Evolutionary conservation across 2,888 invertebrate species (phyloP).

Genomic region (Lepas anatifera): DNA sequence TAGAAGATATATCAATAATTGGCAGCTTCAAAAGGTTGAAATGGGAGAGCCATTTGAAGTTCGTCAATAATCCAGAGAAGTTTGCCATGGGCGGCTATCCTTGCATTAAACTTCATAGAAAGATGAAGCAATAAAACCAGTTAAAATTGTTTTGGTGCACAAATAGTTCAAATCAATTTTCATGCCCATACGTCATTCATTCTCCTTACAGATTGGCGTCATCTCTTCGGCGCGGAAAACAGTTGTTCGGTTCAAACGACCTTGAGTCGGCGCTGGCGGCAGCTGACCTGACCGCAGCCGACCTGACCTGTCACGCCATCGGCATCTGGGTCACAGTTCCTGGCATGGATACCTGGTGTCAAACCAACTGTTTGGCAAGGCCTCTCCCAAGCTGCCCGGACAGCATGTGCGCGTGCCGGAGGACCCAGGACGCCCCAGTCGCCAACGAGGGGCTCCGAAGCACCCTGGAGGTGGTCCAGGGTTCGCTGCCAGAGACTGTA

Average conservation of each 20-base stretch:
- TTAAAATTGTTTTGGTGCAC: too few species aligned
- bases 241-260: background rate
- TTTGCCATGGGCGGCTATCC: too few species aligned
- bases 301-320: constrained; percentile 7
- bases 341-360: constrained; percentile 21
- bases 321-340: constrained; percentile 16
- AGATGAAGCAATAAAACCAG: too few species aligned
- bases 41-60: too few species aligned
- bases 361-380: constrained; percentile 42
- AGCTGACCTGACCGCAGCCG: background rate
- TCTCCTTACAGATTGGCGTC: too few species aligned
- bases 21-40: too few species aligned
- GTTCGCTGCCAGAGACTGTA: background rate
- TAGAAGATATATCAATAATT: too few species aligned
- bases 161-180: too few species aligned
- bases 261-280: background rate
- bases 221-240: background rate
- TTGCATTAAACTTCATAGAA: too few species aligned
- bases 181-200: too few species aligned
- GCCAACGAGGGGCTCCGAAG: background rate
- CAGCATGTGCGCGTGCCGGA: constrained; percentile 48
- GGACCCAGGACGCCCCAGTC: background rate
- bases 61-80: too few species aligned
- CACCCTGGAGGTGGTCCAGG: constrained; percentile 2
- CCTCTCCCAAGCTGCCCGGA: constrained; percentile 44